These are phyloP conservation scores for Parus major DNA, from an alignment of 2,113 vertebrate genomes.

Conservation along the genomic window DNA sequence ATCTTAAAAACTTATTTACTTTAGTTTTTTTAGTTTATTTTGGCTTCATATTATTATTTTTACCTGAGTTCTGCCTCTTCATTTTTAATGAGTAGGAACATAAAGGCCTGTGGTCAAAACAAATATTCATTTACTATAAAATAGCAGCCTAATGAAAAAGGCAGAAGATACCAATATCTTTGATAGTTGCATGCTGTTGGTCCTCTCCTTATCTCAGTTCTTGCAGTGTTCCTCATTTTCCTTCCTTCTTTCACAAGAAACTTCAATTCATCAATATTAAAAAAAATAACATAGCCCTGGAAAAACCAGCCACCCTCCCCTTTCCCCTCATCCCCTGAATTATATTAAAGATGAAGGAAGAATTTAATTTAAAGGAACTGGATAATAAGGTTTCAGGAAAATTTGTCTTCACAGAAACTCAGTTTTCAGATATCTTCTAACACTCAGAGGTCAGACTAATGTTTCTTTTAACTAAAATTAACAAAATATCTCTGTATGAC, in stretches of 20 bases:
- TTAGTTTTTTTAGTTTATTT: neutral
- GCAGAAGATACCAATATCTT: neutral
- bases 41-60: neutral
- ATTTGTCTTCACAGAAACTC: neutral
- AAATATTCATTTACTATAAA: neutral
- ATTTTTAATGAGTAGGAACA: neutral
- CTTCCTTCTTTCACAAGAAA: neutral
- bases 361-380: slow-evolving; percentile 1
- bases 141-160: neutral
- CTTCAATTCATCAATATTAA: neutral
- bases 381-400: neutral
- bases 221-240: neutral
- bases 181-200: neutral
- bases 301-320: neutral
- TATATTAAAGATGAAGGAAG: neutral
- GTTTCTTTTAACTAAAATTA: slow-evolving; percentile 40
- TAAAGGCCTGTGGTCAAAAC: neutral
- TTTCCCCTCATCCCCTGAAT: neutral
- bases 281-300: neutral
- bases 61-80: neutral
- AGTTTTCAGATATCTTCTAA: slow-evolving; percentile 11
- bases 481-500: slow-evolving; percentile 13
- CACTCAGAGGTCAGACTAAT: slow-evolving; percentile 24
- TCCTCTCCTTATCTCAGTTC: neutral
- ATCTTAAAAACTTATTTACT: neutral